Conservation (phyloP, 1,140 invertebrate species). For the Cotesia vestalis region DNA sequence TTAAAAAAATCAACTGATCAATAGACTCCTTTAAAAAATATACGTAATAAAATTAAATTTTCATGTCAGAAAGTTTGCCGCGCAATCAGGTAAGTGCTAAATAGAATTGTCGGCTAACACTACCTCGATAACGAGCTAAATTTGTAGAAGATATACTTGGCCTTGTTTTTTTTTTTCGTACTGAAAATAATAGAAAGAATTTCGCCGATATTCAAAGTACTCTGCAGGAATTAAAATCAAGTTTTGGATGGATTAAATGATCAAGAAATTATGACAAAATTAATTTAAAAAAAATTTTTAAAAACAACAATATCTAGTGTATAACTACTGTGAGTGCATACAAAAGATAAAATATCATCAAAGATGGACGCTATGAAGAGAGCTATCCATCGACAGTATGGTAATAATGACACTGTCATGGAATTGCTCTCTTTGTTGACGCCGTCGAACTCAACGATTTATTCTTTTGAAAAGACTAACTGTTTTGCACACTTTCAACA, state of each 20-base stretch:
- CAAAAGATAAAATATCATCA: conserved; percentile 20
- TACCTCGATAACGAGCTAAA: conserved; percentile 56
- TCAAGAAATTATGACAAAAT: too few relatives aligned
- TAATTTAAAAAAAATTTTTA: too few relatives aligned
- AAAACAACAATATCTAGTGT: neutral
- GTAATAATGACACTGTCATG: conserved; percentile 72
- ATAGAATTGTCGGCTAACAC: conserved; percentile 57
- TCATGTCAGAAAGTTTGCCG: conserved; percentile 47
- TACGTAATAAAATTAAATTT: conserved; percentile 35
- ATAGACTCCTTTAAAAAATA: neutral
- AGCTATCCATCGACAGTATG: conserved; percentile 77
- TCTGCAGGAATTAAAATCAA: too few relatives aligned
- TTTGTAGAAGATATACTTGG: neutral
- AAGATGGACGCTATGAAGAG: conserved; percentile 71
- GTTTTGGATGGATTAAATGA: too few relatives aligned
- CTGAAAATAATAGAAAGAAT: neutral
- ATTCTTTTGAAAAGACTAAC: neutral
- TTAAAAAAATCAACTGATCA: neutral
- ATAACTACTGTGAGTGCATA: neutral
- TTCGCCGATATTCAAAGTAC: neutral
- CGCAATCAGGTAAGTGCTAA: conserved; percentile 62
- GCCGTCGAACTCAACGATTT: conserved; percentile 58
- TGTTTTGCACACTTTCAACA: too few relatives aligned
- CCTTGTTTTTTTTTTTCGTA: neutral
- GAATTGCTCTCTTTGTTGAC: conserved; percentile 76